Evolutionary conservation across 2,797 vertebrate genomes (phyloP), one percentile per base, ranked within the genome.

Genomic region (Helicolenus hilgendorfi): DNA sequence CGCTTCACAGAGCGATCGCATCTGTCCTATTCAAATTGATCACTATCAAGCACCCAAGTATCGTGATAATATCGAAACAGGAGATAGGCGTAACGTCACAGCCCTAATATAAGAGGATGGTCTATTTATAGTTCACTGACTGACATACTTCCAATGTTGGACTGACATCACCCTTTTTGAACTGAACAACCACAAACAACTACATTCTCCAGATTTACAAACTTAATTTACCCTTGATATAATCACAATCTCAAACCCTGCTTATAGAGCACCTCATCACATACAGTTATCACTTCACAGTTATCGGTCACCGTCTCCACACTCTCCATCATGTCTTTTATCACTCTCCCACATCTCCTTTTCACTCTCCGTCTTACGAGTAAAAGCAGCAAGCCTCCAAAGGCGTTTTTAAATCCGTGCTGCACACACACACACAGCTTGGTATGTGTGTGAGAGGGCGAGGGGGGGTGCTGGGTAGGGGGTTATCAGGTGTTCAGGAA

Each of bases 401-500:
- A 79, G 87, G 38, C 4, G 0, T 67, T 62, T 84, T 60, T 73
- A 86, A 83, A 83, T 41, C 49, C 20, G 22, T 7, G 58, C 64
- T 20, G n/a, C 73, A 35, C 5, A 72, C 33, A 71, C 27, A 56
- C 36, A 33, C 31, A 81, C 73, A 36, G n/a, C 33, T 35, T 64
- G 62, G 62, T 7, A n/a, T 60, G 35, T 55, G 38, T 31, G 72
- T 35, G 41, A 35, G 35, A 62, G 7, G 24, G 77, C 26, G 31
- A 33, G 53, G 20, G 53, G 15, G 60, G 24, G 60, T 27, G 53
- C 24, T 67, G 35, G 45, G 64, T 29, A 22, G 59, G 64, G 81
- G 75, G 85, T 93, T 94, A 95, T 94, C 94, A 91, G 89, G 94
- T 92, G 95, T 87, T 87, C 33, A 64, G 72, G 89, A 94, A 86